These are phyloP conservation scores for Seriola rivoliana DNA, from an alignment of 2,113 vertebrate genomes.

Conservation along the genomic window DNA sequence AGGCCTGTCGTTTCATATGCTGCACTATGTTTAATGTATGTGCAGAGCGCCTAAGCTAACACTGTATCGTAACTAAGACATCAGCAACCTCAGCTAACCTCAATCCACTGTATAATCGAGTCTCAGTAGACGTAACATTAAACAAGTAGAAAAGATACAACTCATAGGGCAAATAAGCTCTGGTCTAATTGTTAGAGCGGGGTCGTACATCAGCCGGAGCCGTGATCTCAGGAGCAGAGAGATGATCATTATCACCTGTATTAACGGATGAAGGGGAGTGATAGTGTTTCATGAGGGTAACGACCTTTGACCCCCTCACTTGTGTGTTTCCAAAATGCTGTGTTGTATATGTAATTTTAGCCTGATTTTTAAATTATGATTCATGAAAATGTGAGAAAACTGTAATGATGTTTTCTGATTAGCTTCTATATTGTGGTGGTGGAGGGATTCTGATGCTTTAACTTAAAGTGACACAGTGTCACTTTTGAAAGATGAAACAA, in stretches of 20 bases:
- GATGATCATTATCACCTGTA: conserved; percentile 68
- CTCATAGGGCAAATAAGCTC: conserved; percentile 38
- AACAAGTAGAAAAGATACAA: conserved; percentile 52
- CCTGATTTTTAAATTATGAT: neutral
- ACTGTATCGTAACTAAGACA: conserved; percentile 35
- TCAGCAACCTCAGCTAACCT: conserved; percentile 35
- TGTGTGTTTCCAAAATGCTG: conserved; percentile 27
- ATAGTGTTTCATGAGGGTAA: conserved; percentile 68
- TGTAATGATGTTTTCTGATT: neutral
- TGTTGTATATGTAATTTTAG: conserved; percentile 7
- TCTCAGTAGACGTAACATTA: conserved; percentile 59
- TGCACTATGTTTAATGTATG: conserved; percentile 47
- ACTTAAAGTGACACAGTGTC: neutral
- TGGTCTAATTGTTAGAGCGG: conserved; percentile 45
- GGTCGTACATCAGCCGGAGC: conserved; percentile 59
- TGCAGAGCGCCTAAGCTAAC: conserved; percentile 32
- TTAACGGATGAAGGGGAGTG: conserved; percentile 77
- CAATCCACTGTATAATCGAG: conserved; percentile 44
- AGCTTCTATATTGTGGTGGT: too few species aligned
- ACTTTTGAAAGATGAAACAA: neutral
- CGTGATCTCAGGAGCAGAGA: conserved; percentile 54
- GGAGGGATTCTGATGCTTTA: neutral
- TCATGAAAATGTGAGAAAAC: neutral
- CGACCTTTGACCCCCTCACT: conserved; percentile 70
- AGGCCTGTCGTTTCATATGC: conserved; percentile 41